Conservation (phyloP, 2,797 vertebrate species). For the Australoheros facetus region DNA sequence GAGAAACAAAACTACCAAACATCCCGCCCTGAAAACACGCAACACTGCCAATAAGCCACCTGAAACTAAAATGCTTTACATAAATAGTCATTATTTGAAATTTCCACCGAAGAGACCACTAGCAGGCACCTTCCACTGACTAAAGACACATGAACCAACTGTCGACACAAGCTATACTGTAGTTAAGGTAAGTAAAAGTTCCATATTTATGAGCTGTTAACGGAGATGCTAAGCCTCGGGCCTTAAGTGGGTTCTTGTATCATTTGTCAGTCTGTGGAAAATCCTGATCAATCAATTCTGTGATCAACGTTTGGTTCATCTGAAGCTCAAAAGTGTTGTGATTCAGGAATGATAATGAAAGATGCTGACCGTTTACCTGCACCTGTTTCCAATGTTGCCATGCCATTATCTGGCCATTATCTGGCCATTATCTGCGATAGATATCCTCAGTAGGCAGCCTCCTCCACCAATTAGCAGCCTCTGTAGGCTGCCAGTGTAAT, state of each 20-base stretch:
- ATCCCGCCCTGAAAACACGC: background rate
- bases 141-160: background rate
- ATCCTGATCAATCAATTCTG: background rate
- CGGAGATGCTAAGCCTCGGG: no score
- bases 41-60: background rate
- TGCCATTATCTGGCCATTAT: background rate
- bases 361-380: no score
- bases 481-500: background rate
- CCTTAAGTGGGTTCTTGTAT: background rate
- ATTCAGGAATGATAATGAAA: no score
- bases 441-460: background rate
- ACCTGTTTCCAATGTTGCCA: no score
- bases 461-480: background rate
- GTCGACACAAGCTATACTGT: background rate
- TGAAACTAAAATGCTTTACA: background rate
- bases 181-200: no score
- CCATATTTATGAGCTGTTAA: no score
- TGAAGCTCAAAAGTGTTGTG: background rate
- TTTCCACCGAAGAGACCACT: background rate
- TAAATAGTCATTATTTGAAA: background rate
- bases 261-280: background rate
- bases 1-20: background rate
- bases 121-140: background rate
- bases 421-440: background rate
- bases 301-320: background rate